Conservation (phyloP, 1,140 invertebrate genomes). For the Agrilus planipennis region DNA sequence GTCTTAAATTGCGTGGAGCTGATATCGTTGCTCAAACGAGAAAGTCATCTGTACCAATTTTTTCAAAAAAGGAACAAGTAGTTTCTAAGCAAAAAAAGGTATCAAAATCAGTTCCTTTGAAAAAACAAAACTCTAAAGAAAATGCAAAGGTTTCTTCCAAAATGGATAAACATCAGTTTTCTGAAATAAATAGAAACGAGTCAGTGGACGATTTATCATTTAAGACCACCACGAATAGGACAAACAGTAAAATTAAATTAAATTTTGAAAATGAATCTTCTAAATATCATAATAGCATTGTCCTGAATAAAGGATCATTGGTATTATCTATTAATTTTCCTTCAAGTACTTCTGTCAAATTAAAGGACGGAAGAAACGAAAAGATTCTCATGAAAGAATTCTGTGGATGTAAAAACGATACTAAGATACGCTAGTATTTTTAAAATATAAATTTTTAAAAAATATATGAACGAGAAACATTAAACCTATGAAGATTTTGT, state of each 20-base stretch:
- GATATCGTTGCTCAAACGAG: too few relatives aligned
- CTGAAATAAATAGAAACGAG: background rate
- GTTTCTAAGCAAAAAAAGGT: background rate
- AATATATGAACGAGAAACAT: too few relatives aligned
- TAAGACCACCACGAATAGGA: background rate
- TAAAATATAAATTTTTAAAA: too few relatives aligned
- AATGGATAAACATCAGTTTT: background rate
- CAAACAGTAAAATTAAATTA: background rate
- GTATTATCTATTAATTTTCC: slow-evolving; percentile 32
- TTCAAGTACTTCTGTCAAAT: slow-evolving; percentile 23
- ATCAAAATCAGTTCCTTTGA: slow-evolving; percentile 6
- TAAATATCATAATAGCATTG: slow-evolving; percentile 20
- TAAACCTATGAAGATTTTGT: too few relatives aligned
- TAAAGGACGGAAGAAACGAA: slow-evolving; percentile 16
- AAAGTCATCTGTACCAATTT: too few relatives aligned
- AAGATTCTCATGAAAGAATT: slow-evolving; percentile 1
- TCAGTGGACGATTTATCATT: background rate
- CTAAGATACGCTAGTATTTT: too few relatives aligned
- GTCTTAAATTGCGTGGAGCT: too few relatives aligned
- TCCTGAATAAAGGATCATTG: slow-evolving; percentile 26
- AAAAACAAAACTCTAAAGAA: background rate
- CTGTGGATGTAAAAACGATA: slow-evolving; percentile 1
- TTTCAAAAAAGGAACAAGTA: too few relatives aligned
- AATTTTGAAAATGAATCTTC: background rate
- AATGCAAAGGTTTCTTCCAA: background rate